Conservation (phyloP, 2,888 invertebrate species). For the Glaucopsyche alexis region DNA sequence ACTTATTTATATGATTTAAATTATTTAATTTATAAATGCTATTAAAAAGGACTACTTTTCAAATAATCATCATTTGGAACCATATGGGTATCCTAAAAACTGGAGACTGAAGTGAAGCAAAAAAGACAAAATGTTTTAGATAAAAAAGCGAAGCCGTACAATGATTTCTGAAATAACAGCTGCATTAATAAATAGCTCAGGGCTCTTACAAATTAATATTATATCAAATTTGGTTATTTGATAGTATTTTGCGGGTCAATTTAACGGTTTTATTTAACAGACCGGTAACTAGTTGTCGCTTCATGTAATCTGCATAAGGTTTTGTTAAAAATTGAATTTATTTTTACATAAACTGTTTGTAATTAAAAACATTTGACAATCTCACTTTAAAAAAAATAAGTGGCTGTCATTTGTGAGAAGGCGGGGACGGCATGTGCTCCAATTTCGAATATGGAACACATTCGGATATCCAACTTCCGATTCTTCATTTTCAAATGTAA, state of each 20-base stretch:
- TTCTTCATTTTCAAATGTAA: slow-evolving; percentile 55
- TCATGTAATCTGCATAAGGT: not conserved
- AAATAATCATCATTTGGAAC: not conserved
- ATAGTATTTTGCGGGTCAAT: slow-evolving; percentile 17
- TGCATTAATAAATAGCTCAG: slow-evolving; percentile 20
- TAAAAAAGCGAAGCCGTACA: slow-evolving; percentile 28
- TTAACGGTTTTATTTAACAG: not conserved
- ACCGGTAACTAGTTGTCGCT: not conserved
- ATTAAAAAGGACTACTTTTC: too few species aligned
- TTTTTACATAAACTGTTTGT: not conserved
- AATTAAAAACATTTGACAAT: slow-evolving; percentile 9
- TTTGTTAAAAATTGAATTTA: not conserved
- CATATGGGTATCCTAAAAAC: slow-evolving; percentile 23
- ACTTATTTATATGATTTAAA: too few species aligned
- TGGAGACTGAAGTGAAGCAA: slow-evolving; percentile 1
- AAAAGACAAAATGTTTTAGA: slow-evolving; percentile 11
- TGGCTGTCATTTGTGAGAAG: slow-evolving; percentile 41
- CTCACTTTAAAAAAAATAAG: not conserved
- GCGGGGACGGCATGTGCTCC: slow-evolving; percentile 49
- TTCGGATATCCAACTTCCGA: slow-evolving; percentile 58
- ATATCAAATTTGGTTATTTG: slow-evolving; percentile 19
- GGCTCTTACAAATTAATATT: slow-evolving; percentile 19
- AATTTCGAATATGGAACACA: slow-evolving; percentile 52
- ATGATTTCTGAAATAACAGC: slow-evolving; percentile 24
- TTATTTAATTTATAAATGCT: too few species aligned